Conservation (phyloP, 2,888 invertebrate species). For the Eupithecia dodoneata region DNA sequence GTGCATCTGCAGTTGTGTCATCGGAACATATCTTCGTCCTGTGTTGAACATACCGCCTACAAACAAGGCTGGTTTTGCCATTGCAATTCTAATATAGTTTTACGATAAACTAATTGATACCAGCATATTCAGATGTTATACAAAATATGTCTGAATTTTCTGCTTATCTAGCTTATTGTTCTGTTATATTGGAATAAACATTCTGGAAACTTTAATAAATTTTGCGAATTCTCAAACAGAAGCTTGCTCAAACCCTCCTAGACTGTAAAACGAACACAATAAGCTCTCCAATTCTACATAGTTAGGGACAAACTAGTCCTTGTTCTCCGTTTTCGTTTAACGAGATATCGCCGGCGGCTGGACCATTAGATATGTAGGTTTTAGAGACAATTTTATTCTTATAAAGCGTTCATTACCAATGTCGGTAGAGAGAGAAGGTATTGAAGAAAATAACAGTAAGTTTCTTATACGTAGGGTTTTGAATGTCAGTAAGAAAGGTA, state of each 20-base stretch:
- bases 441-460: background rate
- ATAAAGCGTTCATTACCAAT: background rate
- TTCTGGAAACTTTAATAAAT: background rate
- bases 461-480: background rate
- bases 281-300: background rate
- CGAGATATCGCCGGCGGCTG: conserved; percentile 26
- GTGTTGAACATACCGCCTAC: background rate
- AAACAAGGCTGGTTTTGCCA: too few species aligned
- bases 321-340: conserved; percentile 9
- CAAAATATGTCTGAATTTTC: background rate
- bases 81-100: background rate
- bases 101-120: background rate
- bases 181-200: background rate
- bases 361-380: conserved; percentile 2
- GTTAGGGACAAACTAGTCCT: background rate
- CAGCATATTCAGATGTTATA: background rate
- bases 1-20: too few species aligned
- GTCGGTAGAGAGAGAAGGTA: background rate
- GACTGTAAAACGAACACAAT: background rate
- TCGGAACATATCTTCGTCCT: too few species aligned
- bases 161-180: too few species aligned
- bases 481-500: background rate
- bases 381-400: conserved; percentile 13
- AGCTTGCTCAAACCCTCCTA: background rate
- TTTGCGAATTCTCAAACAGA: background rate